Evolutionary conservation across 2,888 invertebrate genomes (phyloP).

Genomic region (Mesorhabditis belari): DNA sequence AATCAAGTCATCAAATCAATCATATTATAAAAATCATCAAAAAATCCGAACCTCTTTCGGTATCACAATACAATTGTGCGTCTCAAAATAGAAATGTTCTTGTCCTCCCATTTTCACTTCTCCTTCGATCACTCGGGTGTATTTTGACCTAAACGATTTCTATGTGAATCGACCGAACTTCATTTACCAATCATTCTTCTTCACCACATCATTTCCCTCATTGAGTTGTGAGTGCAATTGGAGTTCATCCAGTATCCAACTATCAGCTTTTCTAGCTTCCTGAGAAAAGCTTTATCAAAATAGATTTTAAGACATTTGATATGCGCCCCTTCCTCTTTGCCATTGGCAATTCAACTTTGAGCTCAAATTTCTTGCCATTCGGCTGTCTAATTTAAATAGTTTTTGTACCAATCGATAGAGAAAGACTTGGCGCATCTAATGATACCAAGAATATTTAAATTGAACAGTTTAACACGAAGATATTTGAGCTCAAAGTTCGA

Average conservation of each 20-base stretch:
- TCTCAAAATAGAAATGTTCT: slow-evolving; percentile 94
- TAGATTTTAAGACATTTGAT: too few species aligned
- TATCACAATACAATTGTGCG: slow-evolving; percentile 60
- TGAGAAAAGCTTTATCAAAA: too few species aligned
- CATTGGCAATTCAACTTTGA: background rate
- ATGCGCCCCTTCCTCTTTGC: too few species aligned
- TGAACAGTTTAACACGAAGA: too few species aligned
- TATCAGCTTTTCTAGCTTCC: slow-evolving; percentile 33
- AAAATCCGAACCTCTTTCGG: slow-evolving; percentile 66
- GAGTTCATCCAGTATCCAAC: slow-evolving; percentile 67
- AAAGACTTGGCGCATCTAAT: too few species aligned
- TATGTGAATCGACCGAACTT: slow-evolving; percentile 52
- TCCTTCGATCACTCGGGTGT: slow-evolving; percentile 72
- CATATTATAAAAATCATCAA: too few species aligned
- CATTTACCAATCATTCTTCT: slow-evolving; percentile 50
- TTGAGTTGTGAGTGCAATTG: slow-evolving; percentile 54
- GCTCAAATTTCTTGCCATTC: background rate
- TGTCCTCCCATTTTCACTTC: slow-evolving; percentile 43
- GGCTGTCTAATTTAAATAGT: too few species aligned
- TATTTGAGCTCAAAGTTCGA: too few species aligned
- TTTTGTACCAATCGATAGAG: too few species aligned
- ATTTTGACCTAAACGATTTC: slow-evolving; percentile 53
- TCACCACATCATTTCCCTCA: background rate
- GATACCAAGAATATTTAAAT: too few species aligned
- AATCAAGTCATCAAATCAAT: too few species aligned